Evolutionary conservation across 2,797 vertebrate genomes (phyloP).

Genomic region (Enteromius argenteus): DNA sequence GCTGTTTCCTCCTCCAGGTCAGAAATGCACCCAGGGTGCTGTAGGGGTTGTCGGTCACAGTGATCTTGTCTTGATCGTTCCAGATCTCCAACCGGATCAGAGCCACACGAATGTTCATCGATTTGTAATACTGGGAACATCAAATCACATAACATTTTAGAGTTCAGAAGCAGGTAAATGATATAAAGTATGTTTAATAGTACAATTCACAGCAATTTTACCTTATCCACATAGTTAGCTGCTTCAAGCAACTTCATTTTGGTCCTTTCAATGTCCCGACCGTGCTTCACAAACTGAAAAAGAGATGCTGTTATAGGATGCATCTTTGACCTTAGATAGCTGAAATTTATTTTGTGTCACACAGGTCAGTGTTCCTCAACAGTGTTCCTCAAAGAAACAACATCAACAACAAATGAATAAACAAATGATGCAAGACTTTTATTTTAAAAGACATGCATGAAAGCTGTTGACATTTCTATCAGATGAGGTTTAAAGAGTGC

Average conservation of each 20-base stretch:
- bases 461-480: no score
- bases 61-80: conserved; percentile 84
- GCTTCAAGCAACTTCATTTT: conserved; percentile 88
- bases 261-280: conserved; percentile 77
- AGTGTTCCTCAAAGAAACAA: no score
- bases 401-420: no score
- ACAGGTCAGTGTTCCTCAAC: neutral
- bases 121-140: conserved; percentile 88
- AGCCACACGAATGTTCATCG: conserved; percentile 90
- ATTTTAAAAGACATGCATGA: no score
- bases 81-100: conserved; percentile 94
- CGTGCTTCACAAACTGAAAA: conserved; percentile 88
- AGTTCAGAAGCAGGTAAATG: neutral
- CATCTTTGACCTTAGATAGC: conserved; percentile 32
- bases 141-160: conserved; percentile 13
- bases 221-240: conserved; percentile 97
- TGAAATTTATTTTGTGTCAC: neutral
- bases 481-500: no score
- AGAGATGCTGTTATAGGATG: conserved; percentile 43
- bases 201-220: conserved; percentile 62
- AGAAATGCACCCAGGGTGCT: conserved; percentile 92
- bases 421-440: no score
- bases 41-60: conserved; percentile 89
- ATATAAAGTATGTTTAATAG: neutral
- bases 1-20: conserved; percentile 90